Conservation (phyloP, 2,113 vertebrate genomes). For the Pithys albifrons region DNA sequence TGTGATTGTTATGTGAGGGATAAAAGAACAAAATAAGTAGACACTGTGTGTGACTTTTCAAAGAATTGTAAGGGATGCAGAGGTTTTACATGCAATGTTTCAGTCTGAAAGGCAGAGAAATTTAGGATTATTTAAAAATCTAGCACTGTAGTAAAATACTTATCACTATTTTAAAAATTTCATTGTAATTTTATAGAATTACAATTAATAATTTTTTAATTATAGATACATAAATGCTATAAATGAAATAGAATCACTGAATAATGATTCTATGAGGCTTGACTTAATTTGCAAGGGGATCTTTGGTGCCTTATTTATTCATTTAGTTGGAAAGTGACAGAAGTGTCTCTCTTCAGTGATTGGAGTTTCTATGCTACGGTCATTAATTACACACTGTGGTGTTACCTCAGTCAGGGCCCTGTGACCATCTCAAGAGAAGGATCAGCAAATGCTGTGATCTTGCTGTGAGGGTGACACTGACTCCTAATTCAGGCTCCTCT, state of each 20-base stretch:
- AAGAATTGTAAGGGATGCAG: not conserved
- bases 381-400: not conserved
- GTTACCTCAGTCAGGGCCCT: not conserved
- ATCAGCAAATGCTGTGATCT: not conserved
- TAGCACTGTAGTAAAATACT: not conserved
- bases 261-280: not conserved
- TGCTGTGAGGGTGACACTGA: not conserved
- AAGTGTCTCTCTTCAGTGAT: not conserved
- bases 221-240: not conserved
- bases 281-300: not conserved
- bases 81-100: not conserved
- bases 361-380: not conserved
- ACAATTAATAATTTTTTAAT: not conserved
- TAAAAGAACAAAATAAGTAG: not conserved
- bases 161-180: not conserved
- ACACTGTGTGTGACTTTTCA: not conserved
- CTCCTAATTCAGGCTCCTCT: not conserved
- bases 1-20: not conserved
- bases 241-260: not conserved
- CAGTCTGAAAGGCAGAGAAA: not conserved
- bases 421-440: not conserved
- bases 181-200: not conserved
- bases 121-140: not conserved
- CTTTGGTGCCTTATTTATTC: not conserved
- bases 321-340: not conserved